Conservation (phyloP, 2,888 invertebrate species). For the Stratiomys singularior region DNA sequence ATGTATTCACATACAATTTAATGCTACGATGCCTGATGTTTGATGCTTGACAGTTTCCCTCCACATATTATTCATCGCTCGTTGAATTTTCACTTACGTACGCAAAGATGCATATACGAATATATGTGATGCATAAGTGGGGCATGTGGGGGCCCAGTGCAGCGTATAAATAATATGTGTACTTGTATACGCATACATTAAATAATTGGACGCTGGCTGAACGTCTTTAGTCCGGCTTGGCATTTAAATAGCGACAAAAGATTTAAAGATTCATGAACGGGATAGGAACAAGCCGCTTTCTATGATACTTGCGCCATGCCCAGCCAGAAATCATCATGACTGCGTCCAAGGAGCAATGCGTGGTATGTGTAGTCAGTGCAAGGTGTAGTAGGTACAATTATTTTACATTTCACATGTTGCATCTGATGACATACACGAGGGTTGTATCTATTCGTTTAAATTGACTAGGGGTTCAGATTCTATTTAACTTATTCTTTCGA, state of each 20-base stretch:
- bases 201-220: conserved; percentile 1
- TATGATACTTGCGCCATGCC: too few species aligned
- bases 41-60: neutral
- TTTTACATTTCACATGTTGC: conserved; percentile 31
- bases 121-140: neutral
- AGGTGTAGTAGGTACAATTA: neutral
- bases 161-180: neutral
- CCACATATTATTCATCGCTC: neutral
- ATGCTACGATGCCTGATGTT: neutral
- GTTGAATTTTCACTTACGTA: neutral
- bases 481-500: neutral
- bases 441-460: conserved; percentile 28
- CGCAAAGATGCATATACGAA: neutral
- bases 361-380: neutral
- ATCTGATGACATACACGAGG: conserved; percentile 11
- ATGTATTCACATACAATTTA: conserved; percentile 8
- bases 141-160: neutral
- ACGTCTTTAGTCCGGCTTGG: conserved; percentile 29
- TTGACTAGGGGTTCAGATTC: conserved; percentile 30
- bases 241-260: conserved; percentile 20
- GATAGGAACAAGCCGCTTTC: neutral
- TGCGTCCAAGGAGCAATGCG: neutral
- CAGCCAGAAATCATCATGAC: neutral
- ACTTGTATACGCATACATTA: neutral
- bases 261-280: conserved; percentile 9